Evolutionary conservation across 2,797 vertebrate species (phyloP).

Genomic region (Acanthurus leucopareius): DNA sequence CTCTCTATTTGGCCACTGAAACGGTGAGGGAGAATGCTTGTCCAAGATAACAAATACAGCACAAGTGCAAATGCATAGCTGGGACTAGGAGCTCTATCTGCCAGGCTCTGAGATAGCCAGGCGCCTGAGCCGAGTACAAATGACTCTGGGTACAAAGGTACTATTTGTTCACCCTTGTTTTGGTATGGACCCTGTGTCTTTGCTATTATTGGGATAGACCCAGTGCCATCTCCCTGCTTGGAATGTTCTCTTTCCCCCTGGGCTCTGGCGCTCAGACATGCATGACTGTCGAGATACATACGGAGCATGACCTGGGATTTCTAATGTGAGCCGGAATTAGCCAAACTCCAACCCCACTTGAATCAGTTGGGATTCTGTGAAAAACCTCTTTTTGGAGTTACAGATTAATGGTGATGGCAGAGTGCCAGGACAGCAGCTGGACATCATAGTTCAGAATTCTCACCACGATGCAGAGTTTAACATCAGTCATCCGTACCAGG

Average conservation of each 20-base stretch:
- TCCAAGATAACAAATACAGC: constrained; percentile 83
- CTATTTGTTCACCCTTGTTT: constrained; percentile 82
- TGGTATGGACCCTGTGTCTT: constrained; percentile 75
- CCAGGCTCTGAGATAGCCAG: constrained; percentile 65
- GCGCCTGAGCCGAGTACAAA: constrained; percentile 79
- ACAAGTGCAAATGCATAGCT: constrained; percentile 74
- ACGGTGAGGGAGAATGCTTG: constrained; percentile 77
- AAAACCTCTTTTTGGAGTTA: constrained; percentile 32
- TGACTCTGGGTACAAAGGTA: constrained; percentile 82
- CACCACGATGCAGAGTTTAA: constrained; percentile 34
- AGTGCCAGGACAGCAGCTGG: constrained; percentile 63
- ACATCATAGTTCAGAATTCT: constrained; percentile 38
- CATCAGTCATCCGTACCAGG: constrained; percentile 28
- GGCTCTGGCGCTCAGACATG: constrained; percentile 36
- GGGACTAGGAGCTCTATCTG: constrained; percentile 72
- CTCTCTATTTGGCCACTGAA: constrained; percentile 82
- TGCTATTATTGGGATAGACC: constrained; percentile 70
- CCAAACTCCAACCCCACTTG: constrained; percentile 22
- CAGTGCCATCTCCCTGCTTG: constrained; percentile 49
- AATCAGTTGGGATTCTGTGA: constrained; percentile 34
- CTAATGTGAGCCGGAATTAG: constrained; percentile 42
- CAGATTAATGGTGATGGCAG: constrained; percentile 51
- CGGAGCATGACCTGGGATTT: constrained; percentile 49
- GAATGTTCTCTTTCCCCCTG: constrained; percentile 28
- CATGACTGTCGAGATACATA: constrained; percentile 46